These are phyloP conservation scores for Anhinga rufa DNA, from an alignment of 2,113 vertebrate genomes.

Conservation along the genomic window DNA sequence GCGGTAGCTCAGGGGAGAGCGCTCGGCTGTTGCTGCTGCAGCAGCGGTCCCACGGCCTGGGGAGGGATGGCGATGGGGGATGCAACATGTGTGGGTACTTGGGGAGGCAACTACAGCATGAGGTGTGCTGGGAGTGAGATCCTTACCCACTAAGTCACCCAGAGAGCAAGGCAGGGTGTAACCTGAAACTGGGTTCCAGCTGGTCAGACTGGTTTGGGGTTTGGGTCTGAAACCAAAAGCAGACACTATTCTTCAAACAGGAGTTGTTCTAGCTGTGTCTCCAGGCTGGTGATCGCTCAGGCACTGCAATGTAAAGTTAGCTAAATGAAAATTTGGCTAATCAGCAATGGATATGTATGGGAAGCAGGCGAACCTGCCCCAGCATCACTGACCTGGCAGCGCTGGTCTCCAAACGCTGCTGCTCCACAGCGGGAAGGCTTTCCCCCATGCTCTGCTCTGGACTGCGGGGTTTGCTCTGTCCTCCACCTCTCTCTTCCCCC, in stretches of 20 bases:
- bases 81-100: background rate
- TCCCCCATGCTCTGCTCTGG: background rate
- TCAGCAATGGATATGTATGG: background rate
- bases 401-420: background rate
- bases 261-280: background rate
- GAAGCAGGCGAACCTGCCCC: background rate
- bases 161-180: constrained; percentile 36
- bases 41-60: background rate
- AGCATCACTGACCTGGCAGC: background rate
- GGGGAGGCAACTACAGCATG: background rate
- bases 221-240: constrained; percentile 36
- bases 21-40: background rate
- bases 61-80: background rate
- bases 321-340: background rate
- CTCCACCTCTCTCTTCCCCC: background rate
- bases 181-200: constrained; percentile 52
- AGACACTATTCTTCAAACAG: background rate
- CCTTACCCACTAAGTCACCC: background rate
- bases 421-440: background rate
- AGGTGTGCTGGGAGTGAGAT: background rate
- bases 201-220: constrained; percentile 50
- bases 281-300: background rate
- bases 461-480: background rate
- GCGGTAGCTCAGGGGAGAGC: background rate
- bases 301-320: background rate